A percentile compares a stretch with the other conserved stretches of the same genome.
These are phyloP conservation scores for Heloderma charlesbogerti DNA, from an alignment of 2,113 vertebrate species.

Conservation along the genomic window DNA sequence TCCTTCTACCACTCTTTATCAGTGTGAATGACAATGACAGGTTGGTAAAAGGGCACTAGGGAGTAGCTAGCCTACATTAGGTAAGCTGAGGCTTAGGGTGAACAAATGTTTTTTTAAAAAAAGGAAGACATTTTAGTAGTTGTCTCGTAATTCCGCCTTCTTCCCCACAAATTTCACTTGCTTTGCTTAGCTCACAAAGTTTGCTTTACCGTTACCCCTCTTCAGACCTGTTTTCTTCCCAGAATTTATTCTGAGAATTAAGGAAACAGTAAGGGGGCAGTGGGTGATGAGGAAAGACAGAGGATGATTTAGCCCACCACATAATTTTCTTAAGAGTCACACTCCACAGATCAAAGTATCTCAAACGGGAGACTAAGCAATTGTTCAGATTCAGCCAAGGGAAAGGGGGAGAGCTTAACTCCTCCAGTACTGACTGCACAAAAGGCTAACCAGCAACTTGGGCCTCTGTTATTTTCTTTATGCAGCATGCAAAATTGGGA, in stretches of 20 bases:
- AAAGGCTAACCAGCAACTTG: neutral
- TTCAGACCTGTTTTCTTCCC: neutral
- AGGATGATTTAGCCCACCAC: neutral
- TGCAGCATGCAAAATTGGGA: neutral
- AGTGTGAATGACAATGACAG: neutral
- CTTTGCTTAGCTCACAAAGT: neutral
- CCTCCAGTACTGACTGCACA: neutral
- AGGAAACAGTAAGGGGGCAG: conserved; percentile 12
- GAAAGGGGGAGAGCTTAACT: conserved; percentile 39
- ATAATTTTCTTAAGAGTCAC: conserved; percentile 26
- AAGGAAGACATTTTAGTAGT: neutral
- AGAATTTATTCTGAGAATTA: conserved; percentile 24
- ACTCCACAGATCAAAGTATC: conserved; percentile 60
- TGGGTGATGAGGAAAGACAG: neutral
- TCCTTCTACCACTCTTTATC: neutral
- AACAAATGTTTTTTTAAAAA: neutral
- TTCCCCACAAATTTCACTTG: conserved; percentile 5
- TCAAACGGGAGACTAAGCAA: conserved; percentile 25
- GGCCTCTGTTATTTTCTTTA: neutral
- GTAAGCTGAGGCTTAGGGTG: neutral
- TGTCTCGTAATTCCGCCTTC: neutral
- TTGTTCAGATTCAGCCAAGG: conserved; percentile 39
- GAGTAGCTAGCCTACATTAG: neutral
- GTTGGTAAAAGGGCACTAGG: neutral
- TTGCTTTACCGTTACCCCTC: neutral